Conservation (phyloP, 2,113 vertebrate species). For the Laticauda laticaudata region DNA sequence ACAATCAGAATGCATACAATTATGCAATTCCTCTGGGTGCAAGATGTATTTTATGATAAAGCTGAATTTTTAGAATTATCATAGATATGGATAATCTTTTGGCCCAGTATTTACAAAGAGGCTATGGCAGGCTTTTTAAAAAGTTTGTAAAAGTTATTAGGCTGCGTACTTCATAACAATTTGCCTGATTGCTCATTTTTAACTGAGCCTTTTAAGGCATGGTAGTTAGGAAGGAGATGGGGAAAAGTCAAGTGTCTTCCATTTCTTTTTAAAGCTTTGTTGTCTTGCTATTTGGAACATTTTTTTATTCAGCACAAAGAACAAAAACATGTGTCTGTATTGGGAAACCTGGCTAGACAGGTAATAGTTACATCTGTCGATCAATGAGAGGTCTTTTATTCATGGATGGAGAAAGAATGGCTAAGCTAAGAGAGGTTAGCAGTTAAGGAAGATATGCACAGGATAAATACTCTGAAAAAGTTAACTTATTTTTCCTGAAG, state of each 20-base stretch:
- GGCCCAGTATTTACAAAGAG: not conserved
- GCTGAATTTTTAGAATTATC: not conserved
- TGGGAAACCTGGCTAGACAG: not conserved
- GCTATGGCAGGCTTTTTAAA: not conserved
- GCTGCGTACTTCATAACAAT: not conserved
- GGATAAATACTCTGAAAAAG: not conserved
- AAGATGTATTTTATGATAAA: not conserved
- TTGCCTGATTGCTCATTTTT: not conserved
- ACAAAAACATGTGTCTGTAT: not conserved
- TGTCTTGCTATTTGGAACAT: not conserved
- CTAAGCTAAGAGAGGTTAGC: not conserved
- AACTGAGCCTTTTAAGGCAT: not conserved
- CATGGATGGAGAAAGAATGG: not conserved
- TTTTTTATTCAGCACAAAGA: not conserved
- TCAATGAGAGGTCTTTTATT: not conserved
- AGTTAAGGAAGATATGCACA: not conserved
- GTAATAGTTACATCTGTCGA: not conserved
- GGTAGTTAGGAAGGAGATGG: not conserved
- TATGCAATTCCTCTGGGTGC: not conserved
- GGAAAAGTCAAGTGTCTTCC: not conserved
- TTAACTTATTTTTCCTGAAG: not conserved
- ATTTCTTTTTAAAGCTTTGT: not conserved
- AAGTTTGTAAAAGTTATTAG: not conserved
- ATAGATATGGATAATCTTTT: not conserved
- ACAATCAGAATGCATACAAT: not conserved